Conservation (phyloP, 2,888 invertebrate genomes). For the Macaria notata region DNA sequence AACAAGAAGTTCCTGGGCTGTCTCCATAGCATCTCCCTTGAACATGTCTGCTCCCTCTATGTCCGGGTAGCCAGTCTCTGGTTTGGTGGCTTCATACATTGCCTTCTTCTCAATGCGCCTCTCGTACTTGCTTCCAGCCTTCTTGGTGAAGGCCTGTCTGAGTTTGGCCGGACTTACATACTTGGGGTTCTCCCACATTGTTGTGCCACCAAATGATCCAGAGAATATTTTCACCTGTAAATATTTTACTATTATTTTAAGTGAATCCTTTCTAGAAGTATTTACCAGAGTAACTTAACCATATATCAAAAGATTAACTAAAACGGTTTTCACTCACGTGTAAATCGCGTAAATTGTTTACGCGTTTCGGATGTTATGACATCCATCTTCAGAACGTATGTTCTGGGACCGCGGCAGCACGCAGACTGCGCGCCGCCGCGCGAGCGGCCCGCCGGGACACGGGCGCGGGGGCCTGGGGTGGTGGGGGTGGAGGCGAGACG, state of each 20-base stretch:
- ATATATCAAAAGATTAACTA: too few species aligned
- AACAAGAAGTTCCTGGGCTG: slow-evolving; percentile 77
- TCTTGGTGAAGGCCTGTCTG: slow-evolving; percentile 86
- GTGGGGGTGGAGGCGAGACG: too few species aligned
- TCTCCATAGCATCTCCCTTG: slow-evolving; percentile 83
- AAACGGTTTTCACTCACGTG: too few species aligned
- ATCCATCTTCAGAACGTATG: too few species aligned
- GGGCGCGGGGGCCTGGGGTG: too few species aligned
- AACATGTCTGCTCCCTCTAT: slow-evolving; percentile 90
- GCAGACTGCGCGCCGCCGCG: too few species aligned
- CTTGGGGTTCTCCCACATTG: slow-evolving; percentile 96
- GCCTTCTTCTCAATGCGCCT: slow-evolving; percentile 91
- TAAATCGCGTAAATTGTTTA: too few species aligned
- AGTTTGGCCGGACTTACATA: slow-evolving; percentile 95
- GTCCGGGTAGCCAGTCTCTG: slow-evolving; percentile 87
- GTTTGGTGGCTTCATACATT: slow-evolving; percentile 86
- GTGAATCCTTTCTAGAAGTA: too few species aligned
- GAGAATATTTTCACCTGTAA: slow-evolving; percentile 94
- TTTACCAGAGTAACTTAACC: too few species aligned
- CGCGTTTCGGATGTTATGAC: too few species aligned
- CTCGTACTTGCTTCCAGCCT: slow-evolving; percentile 89
- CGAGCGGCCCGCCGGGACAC: too few species aligned
- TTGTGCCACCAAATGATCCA: slow-evolving; percentile 95
- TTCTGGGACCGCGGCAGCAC: too few species aligned
- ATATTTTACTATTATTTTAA: not conserved